These are phyloP conservation scores for Philereme transversata DNA, from an alignment of 2,888 invertebrate species.

Conservation along the genomic window DNA sequence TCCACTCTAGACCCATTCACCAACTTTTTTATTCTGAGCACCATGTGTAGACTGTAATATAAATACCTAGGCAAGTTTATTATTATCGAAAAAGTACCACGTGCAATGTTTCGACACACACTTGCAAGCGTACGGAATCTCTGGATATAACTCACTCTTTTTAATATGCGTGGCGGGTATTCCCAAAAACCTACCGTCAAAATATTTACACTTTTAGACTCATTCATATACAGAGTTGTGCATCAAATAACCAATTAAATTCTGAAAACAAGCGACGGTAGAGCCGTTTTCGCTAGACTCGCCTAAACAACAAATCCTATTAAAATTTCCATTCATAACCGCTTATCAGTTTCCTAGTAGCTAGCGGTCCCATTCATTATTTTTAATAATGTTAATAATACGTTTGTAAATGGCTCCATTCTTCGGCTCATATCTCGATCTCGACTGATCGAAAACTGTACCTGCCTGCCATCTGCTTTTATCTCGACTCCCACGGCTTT, in stretches of 20 bases:
- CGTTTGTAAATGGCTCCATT: slow-evolving; percentile 37
- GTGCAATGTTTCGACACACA: slow-evolving; percentile 20
- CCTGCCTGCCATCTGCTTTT: slow-evolving; percentile 24
- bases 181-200: slow-evolving; percentile 4
- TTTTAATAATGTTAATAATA: slow-evolving; percentile 34
- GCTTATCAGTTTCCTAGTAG: slow-evolving; percentile 26
- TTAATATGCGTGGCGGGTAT: slow-evolving; percentile 13
- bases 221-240: not conserved
- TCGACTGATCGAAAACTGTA: slow-evolving; percentile 35
- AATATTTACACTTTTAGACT: not conserved
- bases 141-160: slow-evolving; percentile 2
- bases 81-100: slow-evolving; percentile 26
- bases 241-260: not conserved
- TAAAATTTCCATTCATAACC: slow-evolving; percentile 34
- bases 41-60: slow-evolving; percentile 42
- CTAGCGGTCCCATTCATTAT: slow-evolving; percentile 34
- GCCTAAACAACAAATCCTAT: slow-evolving; percentile 13
- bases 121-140: slow-evolving; percentile 1
- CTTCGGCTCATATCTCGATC: slow-evolving; percentile 33
- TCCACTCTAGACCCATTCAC: slow-evolving; percentile 64
- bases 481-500: slow-evolving; percentile 27
- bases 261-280: not conserved
- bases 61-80: slow-evolving; percentile 27
- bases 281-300: not conserved
- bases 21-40: slow-evolving; percentile 54